These are phyloP conservation scores for Bos javanicus DNA, from an alignment of 2,113 vertebrate genomes.

Conservation along the genomic window DNA sequence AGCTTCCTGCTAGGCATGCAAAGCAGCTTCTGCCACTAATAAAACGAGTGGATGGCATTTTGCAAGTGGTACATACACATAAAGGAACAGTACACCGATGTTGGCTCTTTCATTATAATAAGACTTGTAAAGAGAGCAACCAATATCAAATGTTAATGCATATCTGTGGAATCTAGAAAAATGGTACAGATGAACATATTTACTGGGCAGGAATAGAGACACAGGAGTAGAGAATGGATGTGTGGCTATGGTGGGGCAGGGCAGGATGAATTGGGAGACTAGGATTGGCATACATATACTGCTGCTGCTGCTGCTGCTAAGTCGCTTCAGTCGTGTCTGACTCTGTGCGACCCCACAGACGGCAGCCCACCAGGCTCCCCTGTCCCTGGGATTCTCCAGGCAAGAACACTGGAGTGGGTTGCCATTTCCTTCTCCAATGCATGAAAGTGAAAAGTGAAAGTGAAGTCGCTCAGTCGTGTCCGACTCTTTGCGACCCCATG, in stretches of 20 bases:
- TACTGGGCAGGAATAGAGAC: neutral
- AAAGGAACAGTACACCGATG: accelerated
- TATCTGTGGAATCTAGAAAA: neutral
- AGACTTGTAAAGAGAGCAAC: neutral
- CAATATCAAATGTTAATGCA: neutral
- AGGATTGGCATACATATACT: neutral
- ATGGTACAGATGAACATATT: neutral
- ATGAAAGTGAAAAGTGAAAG: no score
- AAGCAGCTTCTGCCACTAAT: neutral
- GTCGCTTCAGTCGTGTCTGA: no score
- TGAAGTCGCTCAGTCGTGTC: no score
- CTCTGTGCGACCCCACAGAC: no score
- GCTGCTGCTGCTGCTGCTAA: no score
- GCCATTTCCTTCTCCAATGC: no score
- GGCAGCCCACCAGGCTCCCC: no score
- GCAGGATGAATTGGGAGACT: neutral
- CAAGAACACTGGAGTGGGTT: no score
- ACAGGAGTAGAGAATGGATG: neutral
- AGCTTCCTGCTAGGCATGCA: accelerated
- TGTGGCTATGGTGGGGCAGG: neutral
- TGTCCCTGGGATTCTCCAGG: no score
- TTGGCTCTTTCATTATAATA: neutral
- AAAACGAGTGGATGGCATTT: accelerated
- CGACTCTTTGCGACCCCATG: no score
- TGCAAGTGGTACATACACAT: accelerated